Base-by-base conservation (phyloP, 2,797 vertebrate genomes). In the Nannoperca australis region DNA sequence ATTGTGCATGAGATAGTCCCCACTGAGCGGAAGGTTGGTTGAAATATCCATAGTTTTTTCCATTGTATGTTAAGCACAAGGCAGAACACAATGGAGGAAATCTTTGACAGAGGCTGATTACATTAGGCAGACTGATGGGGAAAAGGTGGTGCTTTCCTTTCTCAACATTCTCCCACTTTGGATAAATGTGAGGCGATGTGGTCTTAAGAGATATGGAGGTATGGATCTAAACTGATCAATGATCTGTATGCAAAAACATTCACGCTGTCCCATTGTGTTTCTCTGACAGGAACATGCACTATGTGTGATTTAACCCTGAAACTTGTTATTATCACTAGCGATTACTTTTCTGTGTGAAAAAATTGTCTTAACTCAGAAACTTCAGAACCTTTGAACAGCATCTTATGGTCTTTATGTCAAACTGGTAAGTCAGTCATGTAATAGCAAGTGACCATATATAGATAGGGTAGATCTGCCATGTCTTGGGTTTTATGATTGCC, bases 41-140 rank as follows among this genome's bases (percentile, higher is more conserved):
- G 85, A 77, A 88, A 77, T 67, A 88, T 85, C 60, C 73, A 45
- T 84, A 77, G 79, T 84, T 64, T 83, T 74, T 74, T 60, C 12
- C 44, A 58, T 74, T 87, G 81, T 82, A 61, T 68, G 70, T 56
- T 62, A 70, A 86, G 78, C 65, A 78, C 68, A 72, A 80, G 68
- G 67, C 63, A 1, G 38, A 40, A 30, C 18, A 14, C 20, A 14
- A 36, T 8, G 72, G 27, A 66, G 45, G 38, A 34, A 74, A 51
- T 65, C 9, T 75, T 69, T 82, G 79, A 86, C 79, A 78, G 74
- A 66, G 50, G 61, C 51, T 85, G 79, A 82, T 85, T 30, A 15
- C 51, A 53, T 78, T 70, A 70, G 5, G 20, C 17, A 7, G 44
- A 76, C 56, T 8, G 68, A 81, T 78, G 76, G 70, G 73, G 83